Evolutionary conservation across 2,113 vertebrate species (phyloP).

Genomic region (Anarrhichthys ocellatus): DNA sequence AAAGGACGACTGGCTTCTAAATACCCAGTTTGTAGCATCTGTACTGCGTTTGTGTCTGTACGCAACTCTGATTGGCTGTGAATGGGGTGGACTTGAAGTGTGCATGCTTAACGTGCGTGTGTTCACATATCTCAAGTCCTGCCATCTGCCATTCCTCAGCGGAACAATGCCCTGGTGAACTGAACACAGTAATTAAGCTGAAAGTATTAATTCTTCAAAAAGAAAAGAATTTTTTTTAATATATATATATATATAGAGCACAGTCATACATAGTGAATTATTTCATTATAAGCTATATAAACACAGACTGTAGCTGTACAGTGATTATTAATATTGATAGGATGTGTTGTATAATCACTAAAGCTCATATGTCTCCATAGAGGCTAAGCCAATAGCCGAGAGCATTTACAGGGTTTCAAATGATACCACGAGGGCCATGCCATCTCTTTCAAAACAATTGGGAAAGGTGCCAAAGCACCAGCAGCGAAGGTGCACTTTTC

Average conservation of each 20-base stretch:
- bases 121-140: background rate
- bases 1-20: slow-evolving; percentile 48
- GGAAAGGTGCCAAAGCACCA: slow-evolving; percentile 65
- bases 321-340: slow-evolving; percentile 44
- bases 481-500: slow-evolving; percentile 59
- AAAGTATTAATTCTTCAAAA: background rate
- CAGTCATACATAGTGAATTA: background rate
- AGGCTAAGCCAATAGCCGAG: slow-evolving; percentile 42
- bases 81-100: background rate
- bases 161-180: slow-evolving; percentile 32
- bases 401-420: slow-evolving; percentile 64
- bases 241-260: background rate
- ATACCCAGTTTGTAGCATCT: slow-evolving; percentile 35
- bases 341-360: slow-evolving; percentile 19
- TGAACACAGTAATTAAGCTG: slow-evolving; percentile 43
- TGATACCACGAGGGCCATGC: slow-evolving; percentile 48
- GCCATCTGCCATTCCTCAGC: slow-evolving; percentile 52
- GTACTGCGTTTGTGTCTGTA: background rate
- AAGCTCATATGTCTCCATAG: slow-evolving; percentile 10
- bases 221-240: too few relatives aligned
- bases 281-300: background rate
- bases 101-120: background rate
- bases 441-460: slow-evolving; percentile 73
- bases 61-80: background rate
- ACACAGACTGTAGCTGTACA: background rate